Evolutionary conservation across 2,888 invertebrate genomes (phyloP).

Genomic region (Ornithoptera priamus): DNA sequence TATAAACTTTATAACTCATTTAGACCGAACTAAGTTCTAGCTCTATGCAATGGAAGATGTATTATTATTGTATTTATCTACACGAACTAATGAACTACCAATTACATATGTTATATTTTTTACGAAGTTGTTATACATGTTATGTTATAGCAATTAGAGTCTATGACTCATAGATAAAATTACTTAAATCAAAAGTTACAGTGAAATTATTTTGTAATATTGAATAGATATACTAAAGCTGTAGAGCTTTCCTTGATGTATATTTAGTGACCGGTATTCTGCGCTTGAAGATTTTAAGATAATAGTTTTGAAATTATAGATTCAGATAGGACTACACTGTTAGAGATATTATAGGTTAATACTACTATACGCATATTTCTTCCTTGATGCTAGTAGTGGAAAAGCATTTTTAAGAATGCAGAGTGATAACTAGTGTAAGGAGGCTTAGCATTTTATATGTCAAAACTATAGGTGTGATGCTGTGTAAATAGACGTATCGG

Average conservation of each 20-base stretch:
- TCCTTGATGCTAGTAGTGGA: no score
- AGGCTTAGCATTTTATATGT: no score
- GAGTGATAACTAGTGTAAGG: no score
- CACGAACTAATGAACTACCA: not conserved
- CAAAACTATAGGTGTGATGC: no score
- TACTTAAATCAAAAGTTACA: not conserved
- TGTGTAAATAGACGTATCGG: not conserved
- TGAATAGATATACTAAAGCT: not conserved
- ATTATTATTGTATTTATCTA: constrained; percentile 1
- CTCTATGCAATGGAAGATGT: constrained; percentile 10
- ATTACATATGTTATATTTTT: not conserved
- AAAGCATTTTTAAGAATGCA: no score
- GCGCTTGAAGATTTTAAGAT: no score
- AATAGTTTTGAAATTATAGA: no score
- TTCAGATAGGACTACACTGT: no score
- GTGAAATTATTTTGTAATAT: not conserved
- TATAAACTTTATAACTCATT: constrained; percentile 16
- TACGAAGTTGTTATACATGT: not conserved
- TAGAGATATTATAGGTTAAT: no score
- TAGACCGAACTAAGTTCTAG: constrained; percentile 15
- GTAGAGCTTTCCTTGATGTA: not conserved
- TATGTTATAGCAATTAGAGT: no score
- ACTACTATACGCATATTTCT: no score
- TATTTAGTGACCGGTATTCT: not conserved
- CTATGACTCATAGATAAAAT: not conserved